Conservation (phyloP, 2,888 invertebrate species). For the Peribatodes rhomboidaria region DNA sequence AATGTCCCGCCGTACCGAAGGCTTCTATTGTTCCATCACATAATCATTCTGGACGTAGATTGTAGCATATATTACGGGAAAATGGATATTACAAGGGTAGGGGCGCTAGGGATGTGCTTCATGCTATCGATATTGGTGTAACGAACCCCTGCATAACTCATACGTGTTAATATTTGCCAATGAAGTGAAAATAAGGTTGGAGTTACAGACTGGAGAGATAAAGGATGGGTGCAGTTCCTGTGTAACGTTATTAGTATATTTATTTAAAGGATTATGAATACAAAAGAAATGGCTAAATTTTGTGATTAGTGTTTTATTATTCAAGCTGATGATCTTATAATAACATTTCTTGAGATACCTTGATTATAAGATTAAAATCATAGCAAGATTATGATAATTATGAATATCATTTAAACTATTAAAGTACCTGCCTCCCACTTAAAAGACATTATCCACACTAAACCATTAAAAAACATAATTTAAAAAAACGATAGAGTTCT, state of each 20-base stretch:
- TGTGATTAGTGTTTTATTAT: too few relatives aligned
- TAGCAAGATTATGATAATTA: too few relatives aligned
- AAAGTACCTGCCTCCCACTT: too few relatives aligned
- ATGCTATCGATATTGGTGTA: slow-evolving; percentile 18
- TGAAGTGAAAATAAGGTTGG: neutral
- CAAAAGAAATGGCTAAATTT: too few relatives aligned
- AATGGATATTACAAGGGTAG: slow-evolving; percentile 28
- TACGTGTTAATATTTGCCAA: neutral
- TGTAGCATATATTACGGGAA: slow-evolving; percentile 30
- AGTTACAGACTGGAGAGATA: neutral
- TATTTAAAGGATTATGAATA: too few relatives aligned
- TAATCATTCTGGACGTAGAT: slow-evolving; percentile 24
- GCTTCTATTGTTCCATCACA: slow-evolving; percentile 29
- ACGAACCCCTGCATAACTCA: slow-evolving; percentile 4
- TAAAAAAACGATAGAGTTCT: neutral
- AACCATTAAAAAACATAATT: neutral
- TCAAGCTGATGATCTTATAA: too few relatives aligned
- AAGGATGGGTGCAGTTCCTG: too few relatives aligned
- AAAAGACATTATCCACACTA: too few relatives aligned
- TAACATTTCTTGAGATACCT: too few relatives aligned
- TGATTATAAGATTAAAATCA: too few relatives aligned
- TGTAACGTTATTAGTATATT: too few relatives aligned
- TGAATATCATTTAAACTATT: too few relatives aligned
- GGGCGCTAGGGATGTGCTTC: slow-evolving; percentile 9
- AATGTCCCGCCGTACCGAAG: slow-evolving; percentile 23